A percentile compares a stretch with the other conserved stretches of the same genome.
Evolutionary conservation across 2,113 vertebrate genomes (phyloP).

Genomic region (Heloderma charlesbogerti): DNA sequence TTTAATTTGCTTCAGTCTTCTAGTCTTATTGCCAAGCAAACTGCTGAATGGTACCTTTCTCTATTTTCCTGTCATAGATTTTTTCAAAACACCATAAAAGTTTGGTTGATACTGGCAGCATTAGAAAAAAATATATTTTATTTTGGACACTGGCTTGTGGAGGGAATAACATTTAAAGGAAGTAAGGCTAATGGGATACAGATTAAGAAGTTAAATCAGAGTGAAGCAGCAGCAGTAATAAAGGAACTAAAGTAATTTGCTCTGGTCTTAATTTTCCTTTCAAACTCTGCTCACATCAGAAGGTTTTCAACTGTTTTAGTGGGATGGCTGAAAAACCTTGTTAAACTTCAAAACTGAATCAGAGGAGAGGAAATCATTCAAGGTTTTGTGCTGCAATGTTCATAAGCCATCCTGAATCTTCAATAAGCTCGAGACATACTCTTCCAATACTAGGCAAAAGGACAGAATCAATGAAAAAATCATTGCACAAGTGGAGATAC

Average conservation of each 20-base stretch:
- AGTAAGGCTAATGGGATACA: constrained; percentile 70
- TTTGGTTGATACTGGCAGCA: constrained; percentile 50
- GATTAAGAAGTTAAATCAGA: constrained; percentile 69
- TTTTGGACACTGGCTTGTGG: constrained; percentile 63
- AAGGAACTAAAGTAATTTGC: constrained; percentile 45
- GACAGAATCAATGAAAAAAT: constrained; percentile 33
- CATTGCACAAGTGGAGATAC: constrained; percentile 53
- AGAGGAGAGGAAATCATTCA: constrained; percentile 47
- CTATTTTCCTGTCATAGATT: constrained; percentile 65
- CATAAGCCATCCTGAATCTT: constrained; percentile 52
- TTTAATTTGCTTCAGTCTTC: constrained; percentile 37
- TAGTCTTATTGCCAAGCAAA: constrained; percentile 37
- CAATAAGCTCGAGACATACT: constrained; percentile 25
- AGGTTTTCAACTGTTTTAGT: constrained; percentile 70
- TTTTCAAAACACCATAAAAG: constrained; percentile 59
- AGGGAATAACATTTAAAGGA: constrained; percentile 69
- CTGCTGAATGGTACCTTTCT: constrained; percentile 58
- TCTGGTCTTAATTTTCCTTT: constrained; percentile 65
- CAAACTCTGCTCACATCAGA: constrained; percentile 65
- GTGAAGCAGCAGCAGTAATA: constrained; percentile 54
- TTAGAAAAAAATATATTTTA: constrained; percentile 51
- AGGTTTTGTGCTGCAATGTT: constrained; percentile 31
- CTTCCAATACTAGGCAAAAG: constrained; percentile 35
- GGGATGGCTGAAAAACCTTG: constrained; percentile 35
- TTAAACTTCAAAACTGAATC: constrained; percentile 47